Evolutionary conservation across 37 sponge, comb jelly and placozoan genomes (phyloP).

Genomic region (Trichoplax adhaerens): DNA sequence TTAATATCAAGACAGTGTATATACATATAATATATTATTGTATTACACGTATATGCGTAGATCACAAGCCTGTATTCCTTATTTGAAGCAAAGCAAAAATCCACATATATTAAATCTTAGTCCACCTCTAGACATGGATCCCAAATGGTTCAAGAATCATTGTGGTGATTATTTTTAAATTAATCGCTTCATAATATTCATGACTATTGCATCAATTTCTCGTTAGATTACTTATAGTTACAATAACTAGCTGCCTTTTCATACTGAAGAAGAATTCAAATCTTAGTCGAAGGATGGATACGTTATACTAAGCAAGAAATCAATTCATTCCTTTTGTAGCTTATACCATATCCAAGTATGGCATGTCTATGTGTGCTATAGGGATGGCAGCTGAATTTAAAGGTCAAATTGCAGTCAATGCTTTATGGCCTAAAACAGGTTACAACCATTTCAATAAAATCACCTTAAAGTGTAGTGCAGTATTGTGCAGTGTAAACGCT

Average conservation of each 20-base stretch:
- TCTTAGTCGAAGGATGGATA: too few relatives aligned
- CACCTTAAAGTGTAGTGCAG: neutral
- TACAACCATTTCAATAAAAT: neutral
- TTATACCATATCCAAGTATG: constrained; percentile 98
- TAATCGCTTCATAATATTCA: too few relatives aligned
- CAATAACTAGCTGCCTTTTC: too few relatives aligned
- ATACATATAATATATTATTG: neutral
- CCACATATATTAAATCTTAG: constrained; percentile 96
- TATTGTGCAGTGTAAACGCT: constrained; percentile 6
- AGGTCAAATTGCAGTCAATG: constrained; percentile 67
- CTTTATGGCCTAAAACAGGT: constrained; percentile 91
- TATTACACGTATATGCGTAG: constrained; percentile 12
- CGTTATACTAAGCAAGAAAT: too few relatives aligned
- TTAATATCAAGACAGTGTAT: too few relatives aligned
- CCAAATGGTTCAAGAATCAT: constrained; percentile 84
- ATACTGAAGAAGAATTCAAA: too few relatives aligned
- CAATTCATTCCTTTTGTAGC: constrained; percentile 16
- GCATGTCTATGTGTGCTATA: constrained; percentile 98
- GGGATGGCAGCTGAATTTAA: constrained; percentile 91
- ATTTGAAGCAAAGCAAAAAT: constrained; percentile 60
- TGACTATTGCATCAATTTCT: too few relatives aligned
- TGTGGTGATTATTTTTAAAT: constrained; percentile 35
- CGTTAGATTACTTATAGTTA: too few relatives aligned
- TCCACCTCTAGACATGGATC: constrained; percentile 88
- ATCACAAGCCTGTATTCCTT: constrained; percentile 84